Evolutionary conservation across 2,888 invertebrate genomes (phyloP), one percentile per base, ranked within the genome.

Genomic region (Barypeithes pellucidus): DNA sequence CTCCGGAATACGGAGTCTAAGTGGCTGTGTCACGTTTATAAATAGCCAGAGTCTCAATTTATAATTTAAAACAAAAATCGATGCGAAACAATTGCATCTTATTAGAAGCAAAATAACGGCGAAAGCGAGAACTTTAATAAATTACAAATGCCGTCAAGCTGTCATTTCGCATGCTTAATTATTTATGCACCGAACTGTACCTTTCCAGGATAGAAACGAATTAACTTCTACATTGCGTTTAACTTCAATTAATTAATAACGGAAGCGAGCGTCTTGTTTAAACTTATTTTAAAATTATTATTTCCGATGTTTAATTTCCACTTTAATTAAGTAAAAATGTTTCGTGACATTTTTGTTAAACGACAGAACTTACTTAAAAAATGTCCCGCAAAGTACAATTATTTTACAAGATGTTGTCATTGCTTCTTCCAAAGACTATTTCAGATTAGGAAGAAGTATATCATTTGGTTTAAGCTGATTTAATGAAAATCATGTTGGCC

Each of bases 41-140:
- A 41, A 41, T 59, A 59, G 14, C 18, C 36, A 11, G 8, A 33
- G 50, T 5, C 16, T 47, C 50, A 41, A 72, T 79, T 67, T 77
- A 79, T 77, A 78, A 77, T 78, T 72, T 66, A 78, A 72, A 60
- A 75, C 69, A 65, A 66, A 73, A 79, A 79, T 79, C 79, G 76
- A 79, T 79, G 75, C 73, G 77, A 78, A 78, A 79, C 79, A 79
- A 79, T 79, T 79, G 79, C 77, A 78, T 77, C 75, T 78, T 79
- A 78, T 77, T 78, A 77, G 66, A 57, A 54, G 54, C 57, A 61
- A 75, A 76, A 74, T 73, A 77, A 76, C 75, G 75, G 77, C 75
- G 67, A 77, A 74, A 78, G 77, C 77, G 78, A 78, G 78, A 79
- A 80, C 76, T 77, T 73, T 67, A 72, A 78, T 80, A 76, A 80